Conservation (phyloP, 92 coral and sea anemone genomes). For the Phenganax marumi region DNA sequence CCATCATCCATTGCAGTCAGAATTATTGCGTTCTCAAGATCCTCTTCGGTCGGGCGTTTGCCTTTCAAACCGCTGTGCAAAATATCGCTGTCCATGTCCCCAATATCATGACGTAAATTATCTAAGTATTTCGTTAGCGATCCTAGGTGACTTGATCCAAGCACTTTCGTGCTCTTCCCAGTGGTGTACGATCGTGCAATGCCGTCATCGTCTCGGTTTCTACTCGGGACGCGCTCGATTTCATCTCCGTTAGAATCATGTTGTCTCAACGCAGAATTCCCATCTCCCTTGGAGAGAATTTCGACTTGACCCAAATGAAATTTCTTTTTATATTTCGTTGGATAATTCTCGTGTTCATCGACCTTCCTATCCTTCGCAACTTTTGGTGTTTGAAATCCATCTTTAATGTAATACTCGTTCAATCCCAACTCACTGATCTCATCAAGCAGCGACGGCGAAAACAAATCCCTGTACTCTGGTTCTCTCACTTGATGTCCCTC, state of each 20-base stretch:
- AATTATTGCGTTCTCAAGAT: slow-evolving; percentile 17
- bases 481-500: neutral
- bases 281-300: neutral
- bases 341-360: neutral
- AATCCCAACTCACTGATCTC: slow-evolving; percentile 38
- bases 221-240: slow-evolving; percentile 38
- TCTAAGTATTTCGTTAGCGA: slow-evolving; percentile 22
- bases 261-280: slow-evolving; percentile 6
- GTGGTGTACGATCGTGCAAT: slow-evolving; percentile 20
- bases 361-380: neutral
- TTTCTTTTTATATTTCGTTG: neutral
- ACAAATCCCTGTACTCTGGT: slow-evolving; percentile 9
- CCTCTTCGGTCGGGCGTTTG: neutral
- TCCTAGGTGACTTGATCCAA: neutral
- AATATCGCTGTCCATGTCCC: neutral
- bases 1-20: slow-evolving; percentile 24
- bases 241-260: slow-evolving; percentile 32
- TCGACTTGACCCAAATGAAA: slow-evolving; percentile 11
- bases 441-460: slow-evolving; percentile 18
- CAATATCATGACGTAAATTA: slow-evolving; percentile 6
- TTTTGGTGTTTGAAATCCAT: slow-evolving; percentile 21
- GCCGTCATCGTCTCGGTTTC: slow-evolving; percentile 27
- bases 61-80: neutral
- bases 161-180: neutral
- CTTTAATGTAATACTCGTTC: slow-evolving; percentile 39